phyloP scores from a whole-genome alignment of 2,113 vertebrate species.

The Carassius gibelio region DNA sequence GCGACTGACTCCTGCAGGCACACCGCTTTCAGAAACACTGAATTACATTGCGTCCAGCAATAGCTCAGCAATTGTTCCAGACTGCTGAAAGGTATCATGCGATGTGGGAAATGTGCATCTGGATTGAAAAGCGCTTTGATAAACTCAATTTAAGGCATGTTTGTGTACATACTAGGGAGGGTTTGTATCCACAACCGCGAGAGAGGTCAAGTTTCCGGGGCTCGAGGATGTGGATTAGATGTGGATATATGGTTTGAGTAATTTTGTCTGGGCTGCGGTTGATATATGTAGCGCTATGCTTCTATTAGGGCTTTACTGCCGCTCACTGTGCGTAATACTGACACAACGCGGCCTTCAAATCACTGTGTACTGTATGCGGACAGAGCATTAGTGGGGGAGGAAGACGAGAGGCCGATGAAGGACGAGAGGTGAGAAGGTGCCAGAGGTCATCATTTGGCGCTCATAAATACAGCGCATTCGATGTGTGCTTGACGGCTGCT shows the following conservation, averaged over 20 bases:
- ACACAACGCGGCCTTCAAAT: conserved; percentile 76
- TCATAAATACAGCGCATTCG: conserved; percentile 71
- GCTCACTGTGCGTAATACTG: conserved; percentile 73
- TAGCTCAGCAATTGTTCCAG: conserved; percentile 74
- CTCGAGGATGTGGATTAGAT: conserved; percentile 25
- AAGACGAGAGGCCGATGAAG: conserved; percentile 54
- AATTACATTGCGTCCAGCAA: conserved; percentile 75
- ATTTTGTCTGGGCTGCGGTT: conserved; percentile 78
- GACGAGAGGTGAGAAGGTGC: conserved; percentile 65
- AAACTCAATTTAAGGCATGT: background rate
- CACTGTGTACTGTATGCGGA: background rate
- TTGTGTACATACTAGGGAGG: background rate
- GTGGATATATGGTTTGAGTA: conserved; percentile 81
- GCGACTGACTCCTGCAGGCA: conserved; percentile 25
- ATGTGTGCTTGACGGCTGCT: background rate
- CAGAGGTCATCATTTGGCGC: conserved; percentile 68
- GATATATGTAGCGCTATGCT: conserved; percentile 75
- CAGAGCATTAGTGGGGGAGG: conserved; percentile 55
- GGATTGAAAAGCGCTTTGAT: conserved; percentile 9
- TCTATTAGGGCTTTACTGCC: conserved; percentile 56
- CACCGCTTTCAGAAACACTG: conserved; percentile 56
- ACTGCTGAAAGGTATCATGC: conserved; percentile 58
- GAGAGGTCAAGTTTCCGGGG: background rate
- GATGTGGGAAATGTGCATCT: background rate
- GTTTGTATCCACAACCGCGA: background rate